These are phyloP conservation scores for Drosophila equinoxialis DNA, from an alignment of 1,140 invertebrate species.

Conservation along the genomic window DNA sequence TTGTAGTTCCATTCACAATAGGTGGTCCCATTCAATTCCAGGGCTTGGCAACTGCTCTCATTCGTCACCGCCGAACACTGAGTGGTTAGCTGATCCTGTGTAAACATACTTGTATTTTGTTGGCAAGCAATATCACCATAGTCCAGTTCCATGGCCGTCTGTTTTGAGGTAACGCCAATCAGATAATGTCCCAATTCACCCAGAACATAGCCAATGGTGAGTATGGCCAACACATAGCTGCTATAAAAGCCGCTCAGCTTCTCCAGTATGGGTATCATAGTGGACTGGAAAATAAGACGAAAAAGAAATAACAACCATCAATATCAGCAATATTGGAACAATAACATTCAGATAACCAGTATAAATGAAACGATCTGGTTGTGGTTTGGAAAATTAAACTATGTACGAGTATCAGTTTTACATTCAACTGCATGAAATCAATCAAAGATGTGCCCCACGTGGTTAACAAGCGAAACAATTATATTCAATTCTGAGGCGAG, in stretches of 20 bases:
- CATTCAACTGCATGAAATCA: constrained; percentile 19
- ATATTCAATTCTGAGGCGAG: constrained; percentile 34
- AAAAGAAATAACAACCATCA: not conserved
- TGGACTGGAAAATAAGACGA: constrained; percentile 4
- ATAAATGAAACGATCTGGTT: not conserved
- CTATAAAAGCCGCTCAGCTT: constrained; percentile 89
- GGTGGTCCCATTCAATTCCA: constrained; percentile 87
- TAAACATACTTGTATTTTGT: constrained; percentile 87
- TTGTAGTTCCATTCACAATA: constrained; percentile 97
- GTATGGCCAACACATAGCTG: constrained; percentile 89
- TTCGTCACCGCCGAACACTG: constrained; percentile 85
- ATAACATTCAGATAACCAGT: not conserved
- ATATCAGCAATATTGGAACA: constrained; percentile 11
- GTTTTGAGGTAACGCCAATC: constrained; percentile 93
- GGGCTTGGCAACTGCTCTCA: constrained; percentile 86
- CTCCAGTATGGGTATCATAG: constrained; percentile 82
- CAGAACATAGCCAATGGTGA: constrained; percentile 91
- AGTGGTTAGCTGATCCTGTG: constrained; percentile 85
- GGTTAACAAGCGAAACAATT: constrained; percentile 7
- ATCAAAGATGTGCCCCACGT: not conserved
- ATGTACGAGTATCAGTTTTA: constrained; percentile 16
- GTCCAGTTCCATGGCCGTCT: constrained; percentile 91
- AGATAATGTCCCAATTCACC: constrained; percentile 94
- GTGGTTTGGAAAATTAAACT: not conserved
- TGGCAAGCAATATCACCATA: constrained; percentile 95